Conservation (phyloP, 2,888 invertebrate genomes). For the Sceliomorpha sp. region DNA sequence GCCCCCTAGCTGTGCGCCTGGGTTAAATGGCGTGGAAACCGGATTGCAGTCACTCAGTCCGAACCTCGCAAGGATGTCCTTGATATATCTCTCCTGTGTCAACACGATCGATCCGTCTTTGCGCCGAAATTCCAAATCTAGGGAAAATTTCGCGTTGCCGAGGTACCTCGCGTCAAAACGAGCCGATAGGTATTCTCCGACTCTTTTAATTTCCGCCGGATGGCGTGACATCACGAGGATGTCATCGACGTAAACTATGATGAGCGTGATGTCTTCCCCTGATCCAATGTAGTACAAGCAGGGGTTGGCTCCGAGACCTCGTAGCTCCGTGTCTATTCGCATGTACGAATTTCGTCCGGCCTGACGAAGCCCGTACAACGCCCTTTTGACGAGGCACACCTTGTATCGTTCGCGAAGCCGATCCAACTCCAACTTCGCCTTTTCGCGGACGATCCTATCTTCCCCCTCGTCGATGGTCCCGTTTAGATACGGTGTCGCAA, state of each 20-base stretch:
- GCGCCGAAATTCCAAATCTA: constrained; percentile 60
- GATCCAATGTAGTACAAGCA: constrained; percentile 52
- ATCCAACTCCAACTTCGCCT: background rate
- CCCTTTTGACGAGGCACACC: constrained; percentile 55
- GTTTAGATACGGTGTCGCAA: constrained; percentile 34
- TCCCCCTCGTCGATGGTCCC: constrained; percentile 25
- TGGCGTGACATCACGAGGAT: constrained; percentile 57
- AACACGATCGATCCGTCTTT: constrained; percentile 17
- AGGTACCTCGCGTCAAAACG: constrained; percentile 59
- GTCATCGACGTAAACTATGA: constrained; percentile 63
- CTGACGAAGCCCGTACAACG: constrained; percentile 57
- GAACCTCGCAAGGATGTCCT: constrained; percentile 57
- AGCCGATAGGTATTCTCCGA: constrained; percentile 41
- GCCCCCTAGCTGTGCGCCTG: background rate
- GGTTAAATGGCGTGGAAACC: constrained; percentile 58
- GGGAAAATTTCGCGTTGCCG: constrained; percentile 51
- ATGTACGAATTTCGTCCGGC: constrained; percentile 55
- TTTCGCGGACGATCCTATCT: background rate
- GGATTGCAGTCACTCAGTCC: constrained; percentile 62
- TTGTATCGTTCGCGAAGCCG: constrained; percentile 37
- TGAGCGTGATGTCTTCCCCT: constrained; percentile 36
- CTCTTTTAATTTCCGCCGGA: constrained; percentile 25
- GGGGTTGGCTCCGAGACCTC: constrained; percentile 45
- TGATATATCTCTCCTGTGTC: constrained; percentile 57
- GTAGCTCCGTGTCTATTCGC: constrained; percentile 42